phyloP scores from a whole-genome alignment of 2,888 invertebrate genomes.

The Plebejus melissa region DNA sequence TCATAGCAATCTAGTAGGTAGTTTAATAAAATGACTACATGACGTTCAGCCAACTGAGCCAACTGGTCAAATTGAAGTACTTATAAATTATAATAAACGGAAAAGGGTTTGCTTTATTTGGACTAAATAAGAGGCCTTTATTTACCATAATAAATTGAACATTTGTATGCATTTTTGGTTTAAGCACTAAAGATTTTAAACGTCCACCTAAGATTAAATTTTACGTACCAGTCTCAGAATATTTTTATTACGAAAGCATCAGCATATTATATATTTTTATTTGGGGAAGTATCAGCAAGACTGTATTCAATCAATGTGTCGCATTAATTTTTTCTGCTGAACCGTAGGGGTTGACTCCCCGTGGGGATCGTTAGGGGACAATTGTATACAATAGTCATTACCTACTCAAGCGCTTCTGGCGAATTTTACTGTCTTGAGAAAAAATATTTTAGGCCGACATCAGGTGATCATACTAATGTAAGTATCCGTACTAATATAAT shows the following conservation, averaged over 20 bases:
- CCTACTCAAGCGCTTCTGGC: conserved; percentile 32
- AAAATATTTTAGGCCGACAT: not conserved
- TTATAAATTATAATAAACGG: too few species aligned
- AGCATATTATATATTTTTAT: not conserved
- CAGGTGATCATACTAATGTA: not conserved
- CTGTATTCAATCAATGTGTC: not conserved
- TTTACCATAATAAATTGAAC: too few species aligned
- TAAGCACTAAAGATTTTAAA: too few species aligned
- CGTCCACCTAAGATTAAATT: too few species aligned
- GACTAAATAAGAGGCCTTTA: too few species aligned
- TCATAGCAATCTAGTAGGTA: not conserved
- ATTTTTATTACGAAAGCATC: too few species aligned
- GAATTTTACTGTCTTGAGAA: conserved; percentile 18
- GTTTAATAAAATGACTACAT: not conserved
- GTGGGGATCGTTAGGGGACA: not conserved
- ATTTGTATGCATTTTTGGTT: too few species aligned
- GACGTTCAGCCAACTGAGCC: not conserved
- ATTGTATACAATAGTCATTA: not conserved
- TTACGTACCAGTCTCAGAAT: too few species aligned
- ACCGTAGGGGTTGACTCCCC: not conserved
- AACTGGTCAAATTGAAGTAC: too few species aligned
- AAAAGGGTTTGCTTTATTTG: too few species aligned
- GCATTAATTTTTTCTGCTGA: not conserved
- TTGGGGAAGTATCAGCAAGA: not conserved
- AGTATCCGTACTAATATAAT: not conserved